Conservation (phyloP, 2,888 invertebrate genomes). For the Hypena proboscidalis region DNA sequence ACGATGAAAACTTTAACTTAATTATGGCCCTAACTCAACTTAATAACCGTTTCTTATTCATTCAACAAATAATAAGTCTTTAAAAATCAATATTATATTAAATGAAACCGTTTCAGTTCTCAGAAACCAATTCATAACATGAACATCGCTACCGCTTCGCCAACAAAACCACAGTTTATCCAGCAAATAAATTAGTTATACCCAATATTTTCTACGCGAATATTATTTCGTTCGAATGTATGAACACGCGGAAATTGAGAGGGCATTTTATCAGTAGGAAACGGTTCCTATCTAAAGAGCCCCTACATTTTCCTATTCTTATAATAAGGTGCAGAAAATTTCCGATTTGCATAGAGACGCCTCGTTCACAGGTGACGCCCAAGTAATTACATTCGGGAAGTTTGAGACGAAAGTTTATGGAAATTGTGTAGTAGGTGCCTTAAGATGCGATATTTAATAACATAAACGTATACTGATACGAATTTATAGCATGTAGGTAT, state of each 20-base stretch:
- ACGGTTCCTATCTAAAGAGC: constrained; percentile 64
- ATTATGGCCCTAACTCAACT: no score
- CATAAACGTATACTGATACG: constrained; percentile 21
- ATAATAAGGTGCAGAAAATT: constrained; percentile 79
- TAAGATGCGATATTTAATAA: constrained; percentile 46
- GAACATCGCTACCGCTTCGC: constrained; percentile 17
- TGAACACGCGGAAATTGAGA: constrained; percentile 77
- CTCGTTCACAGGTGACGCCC: constrained; percentile 78
- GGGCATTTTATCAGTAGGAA: constrained; percentile 77
- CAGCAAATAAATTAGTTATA: constrained; percentile 79
- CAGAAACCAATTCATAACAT: no score
- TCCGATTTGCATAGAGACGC: constrained; percentile 77
- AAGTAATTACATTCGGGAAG: constrained; percentile 78
- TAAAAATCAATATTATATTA: no score
- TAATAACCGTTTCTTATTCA: no score
- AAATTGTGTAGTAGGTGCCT: constrained; percentile 61
- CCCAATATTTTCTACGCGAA: constrained; percentile 81
- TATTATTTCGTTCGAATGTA: constrained; percentile 69
- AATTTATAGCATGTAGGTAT: constrained; percentile 7
- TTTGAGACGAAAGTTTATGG: constrained; percentile 71
- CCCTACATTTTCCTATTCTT: constrained; percentile 67
- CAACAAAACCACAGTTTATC: constrained; percentile 27
- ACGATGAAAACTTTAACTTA: no score
- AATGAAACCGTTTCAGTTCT: no score
- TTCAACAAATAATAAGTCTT: no score